Base-by-base conservation (phyloP, 2,113 vertebrate genomes). In the Tachysurus fulvidraco region DNA sequence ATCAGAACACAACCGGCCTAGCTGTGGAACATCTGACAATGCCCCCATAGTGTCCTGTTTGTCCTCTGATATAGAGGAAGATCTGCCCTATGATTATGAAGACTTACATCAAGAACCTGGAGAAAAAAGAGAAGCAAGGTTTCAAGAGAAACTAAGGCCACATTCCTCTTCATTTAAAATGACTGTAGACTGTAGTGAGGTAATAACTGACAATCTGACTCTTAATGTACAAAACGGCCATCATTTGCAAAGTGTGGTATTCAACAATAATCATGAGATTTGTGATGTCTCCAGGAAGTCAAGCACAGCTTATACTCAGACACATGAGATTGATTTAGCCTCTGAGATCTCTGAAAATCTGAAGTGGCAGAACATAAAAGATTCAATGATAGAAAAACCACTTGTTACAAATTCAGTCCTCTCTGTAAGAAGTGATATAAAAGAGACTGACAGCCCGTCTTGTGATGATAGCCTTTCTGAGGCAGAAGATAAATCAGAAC, bases 1-100 rank as follows among this genome's bases (percentile, higher is more conserved):
- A 11, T 93, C 91, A 3, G 88, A 77, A 71, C 93, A 91, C 79
- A 95, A 95, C 87, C 94, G 90, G 62, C 92, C 92, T 21, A 94
- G 71, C 5, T 89, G 92, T 5, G 94, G 94, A 0, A 50, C 89
- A 79, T 62, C 89, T 60, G 85, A 92, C 0, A 85, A 91, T 17
- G 59, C 93, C n/a, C 94, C 57, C 0, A 84, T 88, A 84, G 92
- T 91, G 74, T 93, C 93, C 0, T 0, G 9, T 54, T 94, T 94
- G 41, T 89, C 87, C 6, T 90, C 85, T 0, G 91, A 92, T 44
- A 80, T 74, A 28, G 92, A 92, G n/a, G 69, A 90, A 0, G 85
- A 90, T 5, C 81, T 60, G 0, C 44, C 55, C 41, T 88, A 91
- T 3, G 92, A 90, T 54, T 88, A 88, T 0, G 91, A 92, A 6